phyloP scores from a whole-genome alignment of 1,140 invertebrate species.

The Hylaeus anthracinus region DNA sequence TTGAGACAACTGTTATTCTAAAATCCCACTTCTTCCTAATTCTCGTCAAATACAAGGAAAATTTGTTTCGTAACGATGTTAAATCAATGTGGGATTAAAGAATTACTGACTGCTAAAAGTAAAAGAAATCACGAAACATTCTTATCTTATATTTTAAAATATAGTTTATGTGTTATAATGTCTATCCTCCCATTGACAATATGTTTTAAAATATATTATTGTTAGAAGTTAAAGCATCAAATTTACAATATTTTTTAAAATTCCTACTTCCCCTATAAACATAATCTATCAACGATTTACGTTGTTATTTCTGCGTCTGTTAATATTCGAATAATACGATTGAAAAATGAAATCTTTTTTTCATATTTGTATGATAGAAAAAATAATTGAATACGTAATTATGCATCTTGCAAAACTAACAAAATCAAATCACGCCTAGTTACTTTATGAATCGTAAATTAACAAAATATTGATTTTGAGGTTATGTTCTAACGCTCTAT shows the following conservation, averaged over 20 bases:
- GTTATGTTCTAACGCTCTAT: neutral
- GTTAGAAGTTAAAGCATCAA: conserved; percentile 71
- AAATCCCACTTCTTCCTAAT: conserved; percentile 30
- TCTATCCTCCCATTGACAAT: conserved; percentile 78
- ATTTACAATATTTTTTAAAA: conserved; percentile 7
- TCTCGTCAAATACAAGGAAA: neutral
- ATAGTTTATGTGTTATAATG: conserved; percentile 78
- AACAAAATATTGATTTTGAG: neutral
- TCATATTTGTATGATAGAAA: neutral
- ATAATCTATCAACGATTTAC: neutral
- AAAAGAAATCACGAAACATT: conserved; percentile 41
- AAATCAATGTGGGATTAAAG: conserved; percentile 30
- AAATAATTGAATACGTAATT: neutral
- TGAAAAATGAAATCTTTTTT: neutral
- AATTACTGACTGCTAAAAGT: conserved; percentile 27
- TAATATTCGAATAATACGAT: neutral
- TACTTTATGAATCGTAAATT: neutral
- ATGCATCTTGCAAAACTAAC: neutral
- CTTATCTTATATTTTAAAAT: conserved; percentile 72
- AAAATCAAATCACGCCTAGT: neutral
- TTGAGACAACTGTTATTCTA: conserved; percentile 44
- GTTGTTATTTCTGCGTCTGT: neutral
- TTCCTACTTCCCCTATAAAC: neutral
- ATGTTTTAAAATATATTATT: conserved; percentile 79
- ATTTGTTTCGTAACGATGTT: neutral